phyloP scores from a whole-genome alignment of 2,797 vertebrate species.

The Rhincodon typus region DNA sequence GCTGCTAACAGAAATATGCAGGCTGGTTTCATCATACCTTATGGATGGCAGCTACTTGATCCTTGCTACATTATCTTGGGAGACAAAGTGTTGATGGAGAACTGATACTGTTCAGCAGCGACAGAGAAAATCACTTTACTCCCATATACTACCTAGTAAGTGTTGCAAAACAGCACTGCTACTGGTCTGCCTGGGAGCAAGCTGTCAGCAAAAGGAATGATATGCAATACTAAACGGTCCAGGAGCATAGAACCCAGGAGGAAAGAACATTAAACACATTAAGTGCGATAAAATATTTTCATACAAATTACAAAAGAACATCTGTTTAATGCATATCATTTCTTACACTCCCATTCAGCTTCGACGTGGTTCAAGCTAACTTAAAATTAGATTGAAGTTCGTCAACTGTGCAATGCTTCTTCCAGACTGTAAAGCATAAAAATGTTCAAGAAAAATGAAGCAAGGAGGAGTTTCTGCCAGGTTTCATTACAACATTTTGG shows the following conservation, averaged over 20 bases:
- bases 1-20: background rate
- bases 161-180: background rate
- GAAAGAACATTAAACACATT: conserved; percentile 11
- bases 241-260: background rate
- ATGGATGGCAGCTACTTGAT: background rate
- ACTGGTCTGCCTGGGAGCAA: background rate
- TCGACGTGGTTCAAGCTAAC: background rate
- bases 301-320: background rate
- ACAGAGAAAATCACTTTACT: background rate
- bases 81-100: background rate
- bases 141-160: background rate
- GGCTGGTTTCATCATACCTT: background rate
- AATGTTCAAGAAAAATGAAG: background rate
- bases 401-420: background rate
- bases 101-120: background rate
- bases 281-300: background rate
- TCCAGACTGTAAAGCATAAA: background rate
- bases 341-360: background rate
- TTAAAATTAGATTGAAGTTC: background rate
- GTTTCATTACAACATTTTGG: background rate
- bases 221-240: background rate
- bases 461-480: background rate
- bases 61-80: background rate
- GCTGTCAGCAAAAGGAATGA: background rate
- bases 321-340: background rate